Base-by-base conservation (phyloP, 2,797 vertebrate species). In the Malurus leucopterus region DNA sequence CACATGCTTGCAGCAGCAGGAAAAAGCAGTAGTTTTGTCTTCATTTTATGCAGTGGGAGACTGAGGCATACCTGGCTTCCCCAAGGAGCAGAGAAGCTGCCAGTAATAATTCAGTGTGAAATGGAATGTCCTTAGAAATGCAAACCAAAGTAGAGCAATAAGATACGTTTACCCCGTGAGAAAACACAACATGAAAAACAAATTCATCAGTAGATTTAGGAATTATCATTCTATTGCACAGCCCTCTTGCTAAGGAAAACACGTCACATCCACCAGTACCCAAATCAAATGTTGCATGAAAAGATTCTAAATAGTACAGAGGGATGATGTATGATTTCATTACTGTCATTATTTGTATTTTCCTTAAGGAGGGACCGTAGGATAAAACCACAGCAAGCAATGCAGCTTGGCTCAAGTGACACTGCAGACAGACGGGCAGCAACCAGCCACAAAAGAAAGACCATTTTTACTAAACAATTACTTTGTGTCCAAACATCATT, bases 151-250 rank as follows among this genome's bases (percentile, higher is more conserved):
- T 5, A 84, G 15, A 51, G 38, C 23, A 65, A 13, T 79, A 85
- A 76, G 24, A 6, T 9, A 79, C 41, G 43, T 27, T 68, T 74
- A 90, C 4, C 36, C 27, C 7, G 2, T 29, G 75, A 83, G 57
- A 88, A 93, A 95, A 84, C 15, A 50, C 69, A 77, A 14, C 34
- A 41, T 18, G 47, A 69, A 85, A 89, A 93, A 80, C 32, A 77
- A 92, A 91, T 71, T 36, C 62, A 72, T 51, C 50, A 83, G 38
- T 16, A 86, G 58, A 72, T 80, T 84, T 49, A 69, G 53, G 34
- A 92, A 77, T 72, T 69, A 71, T 21, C 9, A 29, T 74, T 63
- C 83, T 49, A 61, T 30, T 50, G 57, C 67, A 70, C 17, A 83
- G 54, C 29, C 10, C 17, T 55, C 72, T 79, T 29, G 24, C 68